These are phyloP conservation scores for Ailurus styani DNA, from an alignment of 2,113 vertebrate genomes.

Conservation along the genomic window DNA sequence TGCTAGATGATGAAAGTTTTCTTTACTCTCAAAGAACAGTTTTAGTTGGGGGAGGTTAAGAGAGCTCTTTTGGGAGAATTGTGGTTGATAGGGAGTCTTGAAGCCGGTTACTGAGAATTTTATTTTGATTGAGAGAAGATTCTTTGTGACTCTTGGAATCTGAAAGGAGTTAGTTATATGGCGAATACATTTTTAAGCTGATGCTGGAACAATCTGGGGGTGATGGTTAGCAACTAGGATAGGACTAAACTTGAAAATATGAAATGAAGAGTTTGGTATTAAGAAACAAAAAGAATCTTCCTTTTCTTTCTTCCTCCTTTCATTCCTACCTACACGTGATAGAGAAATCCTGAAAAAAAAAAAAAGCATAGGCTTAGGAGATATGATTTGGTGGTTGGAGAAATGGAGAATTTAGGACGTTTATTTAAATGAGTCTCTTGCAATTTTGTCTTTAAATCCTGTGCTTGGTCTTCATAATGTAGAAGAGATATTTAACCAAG, in stretches of 20 bases:
- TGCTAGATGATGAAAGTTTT: background rate
- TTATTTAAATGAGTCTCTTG: background rate
- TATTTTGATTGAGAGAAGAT: background rate
- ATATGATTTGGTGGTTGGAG: background rate
- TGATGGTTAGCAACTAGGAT: background rate
- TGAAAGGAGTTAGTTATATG: background rate
- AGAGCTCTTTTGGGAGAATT: background rate
- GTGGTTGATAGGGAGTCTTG: background rate
- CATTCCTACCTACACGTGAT: background rate
- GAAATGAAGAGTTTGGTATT: background rate
- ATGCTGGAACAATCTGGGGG: background rate
- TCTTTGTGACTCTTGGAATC: background rate
- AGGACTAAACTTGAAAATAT: background rate
- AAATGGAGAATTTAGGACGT: background rate
- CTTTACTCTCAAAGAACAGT: background rate
- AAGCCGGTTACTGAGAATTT: background rate
- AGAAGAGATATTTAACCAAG: background rate
- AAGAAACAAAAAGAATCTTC: background rate
- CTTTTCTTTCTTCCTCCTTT: background rate
- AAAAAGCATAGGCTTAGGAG: background rate
- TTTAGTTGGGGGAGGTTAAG: background rate
- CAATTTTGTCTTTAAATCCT: background rate
- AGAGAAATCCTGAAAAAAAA: background rate
- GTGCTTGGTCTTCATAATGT: background rate
- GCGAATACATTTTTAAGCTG: background rate